These are phyloP conservation scores for Crocidura indochinensis DNA, from an alignment of 2,797 vertebrate species.

Conservation along the genomic window DNA sequence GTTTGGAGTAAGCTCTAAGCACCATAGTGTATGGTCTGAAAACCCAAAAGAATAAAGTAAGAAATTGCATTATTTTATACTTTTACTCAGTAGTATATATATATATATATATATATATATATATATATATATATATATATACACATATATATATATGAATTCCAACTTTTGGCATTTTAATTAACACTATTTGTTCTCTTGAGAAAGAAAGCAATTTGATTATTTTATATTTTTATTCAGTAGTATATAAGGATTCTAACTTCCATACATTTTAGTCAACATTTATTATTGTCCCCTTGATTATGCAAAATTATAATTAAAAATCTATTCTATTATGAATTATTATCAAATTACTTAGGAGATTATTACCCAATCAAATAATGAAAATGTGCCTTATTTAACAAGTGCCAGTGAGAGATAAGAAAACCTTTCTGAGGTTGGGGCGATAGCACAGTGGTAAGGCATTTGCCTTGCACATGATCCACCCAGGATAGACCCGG, in stretches of 20 bases:
- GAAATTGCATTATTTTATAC: background rate
- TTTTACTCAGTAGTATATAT: background rate
- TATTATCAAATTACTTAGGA: conserved; percentile 44
- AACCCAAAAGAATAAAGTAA: background rate
- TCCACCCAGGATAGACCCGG: no score
- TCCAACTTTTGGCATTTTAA: no score
- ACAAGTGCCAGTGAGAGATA: background rate
- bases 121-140: no score
- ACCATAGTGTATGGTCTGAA: no score
- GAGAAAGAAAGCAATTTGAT: background rate
- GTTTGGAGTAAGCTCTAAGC: no score
- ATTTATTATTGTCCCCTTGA: background rate
- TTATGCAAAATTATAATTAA: conserved; percentile 29
- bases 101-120: no score
- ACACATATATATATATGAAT: no score
- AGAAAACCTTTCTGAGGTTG: background rate
- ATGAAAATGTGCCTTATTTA: background rate
- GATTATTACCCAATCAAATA: background rate
- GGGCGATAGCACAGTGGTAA: background rate
- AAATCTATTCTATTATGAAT: background rate
- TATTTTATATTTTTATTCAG: background rate
- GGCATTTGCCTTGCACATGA: no score
- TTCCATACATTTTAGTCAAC: background rate
- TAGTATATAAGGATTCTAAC: background rate
- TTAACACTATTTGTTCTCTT: no score